Percentiles rank a stretch among this genome's conserved stretches.
Evolutionary conservation across 2,113 vertebrate species (phyloP).

Genomic region (Chloroceryle aenea): DNA sequence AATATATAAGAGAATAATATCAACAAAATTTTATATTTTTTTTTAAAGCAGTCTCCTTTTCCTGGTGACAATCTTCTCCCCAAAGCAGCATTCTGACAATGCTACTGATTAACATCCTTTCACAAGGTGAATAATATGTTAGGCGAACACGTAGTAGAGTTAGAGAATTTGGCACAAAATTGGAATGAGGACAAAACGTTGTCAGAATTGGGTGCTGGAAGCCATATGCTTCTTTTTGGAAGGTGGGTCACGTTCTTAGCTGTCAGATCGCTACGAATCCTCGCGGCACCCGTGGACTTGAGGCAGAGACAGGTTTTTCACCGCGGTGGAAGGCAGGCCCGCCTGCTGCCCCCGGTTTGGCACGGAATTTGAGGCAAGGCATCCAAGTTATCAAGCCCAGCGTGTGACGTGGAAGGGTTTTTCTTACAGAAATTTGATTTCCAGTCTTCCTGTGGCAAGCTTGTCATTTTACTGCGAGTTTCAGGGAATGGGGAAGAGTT

Average conservation of each 20-base stretch:
- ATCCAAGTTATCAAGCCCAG: slow-evolving; percentile 17
- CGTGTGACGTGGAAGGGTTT: slow-evolving; percentile 43
- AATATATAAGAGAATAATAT: neutral
- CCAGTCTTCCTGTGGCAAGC: neutral
- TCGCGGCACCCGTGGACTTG: slow-evolving; percentile 18
- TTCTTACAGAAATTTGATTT: neutral
- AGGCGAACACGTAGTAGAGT: slow-evolving; percentile 45
- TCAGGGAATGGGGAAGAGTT: neutral
- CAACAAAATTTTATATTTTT: neutral
- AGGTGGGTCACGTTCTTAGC: slow-evolving; percentile 66
- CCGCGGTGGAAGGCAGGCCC: neutral
- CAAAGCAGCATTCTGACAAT: slow-evolving; percentile 42
- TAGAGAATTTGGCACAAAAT: slow-evolving; percentile 69
- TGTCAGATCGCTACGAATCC: slow-evolving; percentile 59
- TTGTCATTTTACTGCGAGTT: neutral
- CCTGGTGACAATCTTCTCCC: neutral
- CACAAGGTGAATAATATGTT: slow-evolving; percentile 65
- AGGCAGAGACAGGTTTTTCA: slow-evolving; percentile 65
- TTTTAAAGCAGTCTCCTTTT: neutral
- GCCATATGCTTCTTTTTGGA: slow-evolving; percentile 64
- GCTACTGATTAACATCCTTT: slow-evolving; percentile 53
- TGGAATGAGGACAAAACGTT: slow-evolving; percentile 70
- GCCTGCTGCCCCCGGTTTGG: slow-evolving; percentile 10
- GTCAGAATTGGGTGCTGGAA: slow-evolving; percentile 66
- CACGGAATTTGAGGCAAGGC: neutral